Evolutionary conservation across 2,888 invertebrate genomes (phyloP).

Genomic region (Polymixis lichenea): DNA sequence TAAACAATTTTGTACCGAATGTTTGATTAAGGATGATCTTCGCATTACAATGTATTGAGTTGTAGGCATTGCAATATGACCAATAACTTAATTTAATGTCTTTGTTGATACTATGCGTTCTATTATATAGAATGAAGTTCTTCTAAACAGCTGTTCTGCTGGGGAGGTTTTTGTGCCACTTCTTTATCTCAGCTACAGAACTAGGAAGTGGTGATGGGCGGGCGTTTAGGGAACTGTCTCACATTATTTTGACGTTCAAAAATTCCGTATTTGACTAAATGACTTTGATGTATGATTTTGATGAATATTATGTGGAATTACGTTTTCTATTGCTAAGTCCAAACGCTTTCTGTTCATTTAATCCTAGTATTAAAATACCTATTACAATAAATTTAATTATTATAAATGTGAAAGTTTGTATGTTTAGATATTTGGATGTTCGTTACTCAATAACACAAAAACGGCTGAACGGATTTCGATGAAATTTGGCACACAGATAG

Average conservation of each 20-base stretch:
- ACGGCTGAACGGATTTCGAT: too few species aligned
- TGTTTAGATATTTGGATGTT: too few species aligned
- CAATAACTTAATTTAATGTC: background rate
- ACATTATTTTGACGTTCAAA: background rate
- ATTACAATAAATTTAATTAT: too few species aligned
- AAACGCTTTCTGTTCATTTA: background rate
- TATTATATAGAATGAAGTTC: background rate
- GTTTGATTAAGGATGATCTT: background rate
- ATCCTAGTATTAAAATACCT: too few species aligned
- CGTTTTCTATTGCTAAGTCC: background rate
- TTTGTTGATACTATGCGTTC: background rate
- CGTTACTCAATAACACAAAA: too few species aligned
- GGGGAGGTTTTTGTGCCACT: background rate
- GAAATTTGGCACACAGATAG: too few species aligned
- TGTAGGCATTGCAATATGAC: background rate
- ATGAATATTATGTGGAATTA: background rate
- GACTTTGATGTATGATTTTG: background rate
- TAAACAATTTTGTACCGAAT: background rate
- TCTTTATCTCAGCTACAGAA: background rate
- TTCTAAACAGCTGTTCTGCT: background rate
- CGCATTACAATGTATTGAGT: background rate
- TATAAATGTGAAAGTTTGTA: too few species aligned
- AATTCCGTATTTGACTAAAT: background rate
- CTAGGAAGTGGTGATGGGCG: background rate
- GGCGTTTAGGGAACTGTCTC: background rate